Base-by-base conservation (phyloP, 2,797 vertebrate genomes). In the Neosilurus mollespiculum region DNA sequence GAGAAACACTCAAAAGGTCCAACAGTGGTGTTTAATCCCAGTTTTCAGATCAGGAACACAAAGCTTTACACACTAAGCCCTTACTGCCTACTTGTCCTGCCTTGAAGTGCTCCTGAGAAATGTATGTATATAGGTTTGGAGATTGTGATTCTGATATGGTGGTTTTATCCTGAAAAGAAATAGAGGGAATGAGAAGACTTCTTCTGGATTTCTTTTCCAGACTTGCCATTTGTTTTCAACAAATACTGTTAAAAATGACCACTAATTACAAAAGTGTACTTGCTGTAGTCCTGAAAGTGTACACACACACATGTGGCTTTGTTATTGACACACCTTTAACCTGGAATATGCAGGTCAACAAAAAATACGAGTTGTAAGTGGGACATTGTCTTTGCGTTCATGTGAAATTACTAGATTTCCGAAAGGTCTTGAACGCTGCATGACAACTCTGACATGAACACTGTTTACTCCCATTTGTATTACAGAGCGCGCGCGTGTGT, bases 261-360 rank as follows among this genome's bases (percentile, higher is more conserved):
- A 2, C 2, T 2, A 2, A 6, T 6, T 6, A 2, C 6, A 43
- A 43, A 2, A 2, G 6, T 6, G 2, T 10, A 1, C 3, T 24
- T 14, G n/a, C 62, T 26, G 4, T 10, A 26, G 24, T 12, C 1
- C 11, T 26, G 12, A 14, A 14, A 1, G 14, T 14, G 5, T 10
- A 20, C 34, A 67, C 12, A 30, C 24, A 2, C 7, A 14, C 18
- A 37, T 43, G 9, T 37, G 7, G 20, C 18, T 18, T 37, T 20
- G 3, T 43, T 37, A 69, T 22, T 69, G 43, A 24, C 67, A 70
- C 49, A 24, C 70, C n/a, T 72, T 9, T 49, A 53, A 4, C 67
- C 43, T 2, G 1, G 0, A 69, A 43, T 20, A 22, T 5, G 2
- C 1, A 22, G 18, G 18, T 34, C 37, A 3, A 37, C 10, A 49